Percentiles rank a stretch among this genome's conserved stretches.
phyloP scores from a whole-genome alignment of 2,888 invertebrate species.

The Hecatera dysodea region DNA sequence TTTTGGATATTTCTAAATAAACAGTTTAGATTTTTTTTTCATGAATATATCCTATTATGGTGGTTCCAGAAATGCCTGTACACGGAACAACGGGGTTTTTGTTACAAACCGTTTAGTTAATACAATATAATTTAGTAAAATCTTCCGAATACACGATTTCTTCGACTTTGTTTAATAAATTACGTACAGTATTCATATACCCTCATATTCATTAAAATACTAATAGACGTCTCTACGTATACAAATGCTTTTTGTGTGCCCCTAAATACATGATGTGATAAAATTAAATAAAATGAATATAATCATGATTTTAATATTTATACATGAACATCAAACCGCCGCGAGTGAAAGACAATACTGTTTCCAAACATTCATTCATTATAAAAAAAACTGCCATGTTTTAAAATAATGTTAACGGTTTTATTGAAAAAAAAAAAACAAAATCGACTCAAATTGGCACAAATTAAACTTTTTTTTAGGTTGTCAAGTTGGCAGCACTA shows the following conservation, averaged over 20 bases:
- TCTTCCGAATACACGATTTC: slow-evolving; percentile 56
- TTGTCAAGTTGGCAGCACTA: no score
- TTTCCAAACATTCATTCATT: no score
- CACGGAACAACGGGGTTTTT: no score
- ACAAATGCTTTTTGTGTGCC: slow-evolving; percentile 57
- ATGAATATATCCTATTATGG: no score
- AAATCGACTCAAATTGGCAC: no score
- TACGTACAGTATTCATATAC: slow-evolving; percentile 62
- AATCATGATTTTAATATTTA: slow-evolving; percentile 1
- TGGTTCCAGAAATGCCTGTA: background rate
- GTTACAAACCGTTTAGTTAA: slow-evolving; percentile 1
- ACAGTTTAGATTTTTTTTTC: no score
- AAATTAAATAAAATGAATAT: background rate
- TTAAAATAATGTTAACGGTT: no score
- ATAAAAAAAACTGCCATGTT: no score
- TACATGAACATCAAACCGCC: background rate
- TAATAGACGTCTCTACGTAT: slow-evolving; percentile 61
- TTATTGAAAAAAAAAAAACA: no score
- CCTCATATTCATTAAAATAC: slow-evolving; percentile 59
- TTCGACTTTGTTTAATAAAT: slow-evolving; percentile 47
- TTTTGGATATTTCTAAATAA: no score
- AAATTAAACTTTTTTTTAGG: no score
- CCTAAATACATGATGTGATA: slow-evolving; percentile 33
- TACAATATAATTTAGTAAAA: slow-evolving; percentile 54
- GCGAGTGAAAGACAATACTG: background rate